These are phyloP conservation scores for Sepioteuthis lessoniana DNA, from an alignment of 2,888 invertebrate genomes.

Conservation along the genomic window DNA sequence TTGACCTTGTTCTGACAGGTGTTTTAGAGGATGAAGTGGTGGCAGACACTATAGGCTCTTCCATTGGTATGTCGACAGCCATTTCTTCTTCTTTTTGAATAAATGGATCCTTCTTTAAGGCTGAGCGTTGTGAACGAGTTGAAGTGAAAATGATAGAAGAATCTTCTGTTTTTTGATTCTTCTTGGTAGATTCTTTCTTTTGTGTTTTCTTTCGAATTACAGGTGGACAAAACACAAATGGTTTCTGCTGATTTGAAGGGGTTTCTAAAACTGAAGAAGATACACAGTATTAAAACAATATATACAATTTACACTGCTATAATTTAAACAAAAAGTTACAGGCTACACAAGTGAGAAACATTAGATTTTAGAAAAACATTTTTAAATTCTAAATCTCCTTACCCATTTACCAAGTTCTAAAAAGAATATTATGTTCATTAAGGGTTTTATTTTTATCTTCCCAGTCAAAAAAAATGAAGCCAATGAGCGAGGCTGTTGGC, in stretches of 20 bases:
- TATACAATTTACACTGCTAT: background rate
- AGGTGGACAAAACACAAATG: background rate
- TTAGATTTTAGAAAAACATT: background rate
- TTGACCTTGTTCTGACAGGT: background rate
- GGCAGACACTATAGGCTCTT: background rate
- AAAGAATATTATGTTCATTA: too few species aligned
- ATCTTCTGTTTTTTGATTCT: background rate
- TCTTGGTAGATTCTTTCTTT: background rate
- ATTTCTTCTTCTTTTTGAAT: background rate
- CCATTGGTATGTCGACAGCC: background rate
- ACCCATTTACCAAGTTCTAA: too few species aligned
- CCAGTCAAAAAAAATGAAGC: too few species aligned
- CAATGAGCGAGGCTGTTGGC: too few species aligned
- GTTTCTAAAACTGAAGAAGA: background rate
- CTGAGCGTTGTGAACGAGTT: background rate
- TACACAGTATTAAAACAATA: background rate
- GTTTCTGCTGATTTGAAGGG: background rate
- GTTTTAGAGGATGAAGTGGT: background rate
- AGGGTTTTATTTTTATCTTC: too few species aligned
- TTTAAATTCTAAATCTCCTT: background rate
- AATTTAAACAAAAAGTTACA: background rate
- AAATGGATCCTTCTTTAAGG: background rate
- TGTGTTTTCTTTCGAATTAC: background rate
- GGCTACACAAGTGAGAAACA: background rate
- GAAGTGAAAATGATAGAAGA: background rate